A percentile compares a stretch with the other conserved stretches of the same genome.
Evolutionary conservation across 2,888 invertebrate species (phyloP).

Genomic region (Stenchaetothrips biformis): DNA sequence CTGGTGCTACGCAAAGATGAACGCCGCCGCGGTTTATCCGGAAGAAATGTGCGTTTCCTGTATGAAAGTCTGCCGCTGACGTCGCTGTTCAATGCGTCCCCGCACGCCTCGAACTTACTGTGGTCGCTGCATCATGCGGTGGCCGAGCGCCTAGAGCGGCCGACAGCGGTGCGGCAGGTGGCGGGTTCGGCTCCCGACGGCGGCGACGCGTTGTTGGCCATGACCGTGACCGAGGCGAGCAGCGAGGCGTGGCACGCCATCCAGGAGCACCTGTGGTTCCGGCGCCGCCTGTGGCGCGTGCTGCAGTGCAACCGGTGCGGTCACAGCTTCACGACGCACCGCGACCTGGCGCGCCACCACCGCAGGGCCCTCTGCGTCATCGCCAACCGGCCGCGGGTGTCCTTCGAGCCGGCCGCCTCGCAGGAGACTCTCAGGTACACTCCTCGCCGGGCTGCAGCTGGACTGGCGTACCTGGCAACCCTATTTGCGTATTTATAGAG

Average conservation of each 20-base stretch:
- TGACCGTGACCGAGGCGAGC: neutral
- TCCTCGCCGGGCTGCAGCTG: neutral
- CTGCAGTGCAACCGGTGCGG: conserved; percentile 6
- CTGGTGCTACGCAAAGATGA: too few relatives aligned
- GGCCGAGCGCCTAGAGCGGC: neutral
- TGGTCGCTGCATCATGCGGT: too few relatives aligned
- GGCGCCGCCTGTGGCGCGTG: conserved; percentile 14
- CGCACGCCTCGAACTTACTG: neutral
- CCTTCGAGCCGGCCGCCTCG: conserved; percentile 9
- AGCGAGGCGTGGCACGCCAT: neutral
- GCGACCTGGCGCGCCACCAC: neutral
- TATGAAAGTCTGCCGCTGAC: neutral
- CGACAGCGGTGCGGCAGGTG: neutral
- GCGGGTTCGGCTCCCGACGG: too few relatives aligned
- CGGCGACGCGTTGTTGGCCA: neutral
- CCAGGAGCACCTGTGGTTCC: conserved; percentile 22
- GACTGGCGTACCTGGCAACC: neutral
- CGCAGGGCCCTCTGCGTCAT: neutral
- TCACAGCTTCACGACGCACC: neutral
- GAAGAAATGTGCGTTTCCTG: too few relatives aligned
- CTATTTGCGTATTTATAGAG: too few relatives aligned
- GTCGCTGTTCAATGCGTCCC: neutral
- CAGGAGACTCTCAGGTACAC: conserved; percentile 3
- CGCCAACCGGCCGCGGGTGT: conserved; percentile 3
- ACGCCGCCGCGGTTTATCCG: too few relatives aligned